Conservation (phyloP, 2,797 vertebrate species). For the Brachymystax lenok region DNA sequence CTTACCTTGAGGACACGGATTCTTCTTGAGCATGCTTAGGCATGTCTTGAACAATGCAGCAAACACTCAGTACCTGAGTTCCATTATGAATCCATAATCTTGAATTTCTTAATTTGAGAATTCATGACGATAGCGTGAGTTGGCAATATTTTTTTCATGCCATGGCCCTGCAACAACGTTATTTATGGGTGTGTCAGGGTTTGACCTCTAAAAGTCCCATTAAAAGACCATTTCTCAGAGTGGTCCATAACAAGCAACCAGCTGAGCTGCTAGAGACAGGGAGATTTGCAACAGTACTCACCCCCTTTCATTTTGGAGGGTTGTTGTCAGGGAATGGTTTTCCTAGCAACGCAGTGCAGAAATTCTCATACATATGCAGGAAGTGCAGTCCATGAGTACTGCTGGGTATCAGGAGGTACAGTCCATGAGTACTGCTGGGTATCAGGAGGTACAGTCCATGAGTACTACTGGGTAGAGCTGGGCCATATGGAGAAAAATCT, state of each 20-base stretch:
- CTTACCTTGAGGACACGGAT: constrained; percentile 33
- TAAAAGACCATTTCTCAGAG: neutral
- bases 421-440: too few relatives aligned
- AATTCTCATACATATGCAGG: neutral
- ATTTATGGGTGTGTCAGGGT: neutral
- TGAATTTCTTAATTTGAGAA: constrained; percentile 11
- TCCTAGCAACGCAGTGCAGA: neutral
- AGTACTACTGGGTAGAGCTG: too few relatives aligned
- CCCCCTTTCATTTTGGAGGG: neutral
- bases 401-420: too few relatives aligned
- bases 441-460: too few relatives aligned
- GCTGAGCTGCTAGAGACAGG: neutral
- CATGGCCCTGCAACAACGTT: neutral
- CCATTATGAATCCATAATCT: neutral
- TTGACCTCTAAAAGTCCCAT: neutral
- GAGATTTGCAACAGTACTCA: neutral
- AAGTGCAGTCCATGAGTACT: too few relatives aligned
- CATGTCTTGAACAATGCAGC: constrained; percentile 19
- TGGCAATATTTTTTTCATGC: neutral
- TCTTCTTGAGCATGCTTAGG: constrained; percentile 36
- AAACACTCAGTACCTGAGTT: neutral
- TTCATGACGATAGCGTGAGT: too few relatives aligned
- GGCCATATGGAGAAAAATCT: too few relatives aligned
- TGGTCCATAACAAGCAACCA: neutral
- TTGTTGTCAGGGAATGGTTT: neutral